Conservation (phyloP, 1,140 invertebrate species). For the Dolichoris vasculosae region DNA sequence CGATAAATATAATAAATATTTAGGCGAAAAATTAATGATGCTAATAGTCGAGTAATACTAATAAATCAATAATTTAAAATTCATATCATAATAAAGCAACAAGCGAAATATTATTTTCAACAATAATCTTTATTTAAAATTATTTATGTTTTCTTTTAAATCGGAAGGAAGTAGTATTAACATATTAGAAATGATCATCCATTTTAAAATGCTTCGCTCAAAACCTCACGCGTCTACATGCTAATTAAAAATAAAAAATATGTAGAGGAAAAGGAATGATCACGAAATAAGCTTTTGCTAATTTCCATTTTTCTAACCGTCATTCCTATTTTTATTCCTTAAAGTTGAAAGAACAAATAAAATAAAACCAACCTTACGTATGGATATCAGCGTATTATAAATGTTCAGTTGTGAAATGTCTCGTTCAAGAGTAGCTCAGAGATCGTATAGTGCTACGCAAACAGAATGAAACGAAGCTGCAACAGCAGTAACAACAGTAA, state of each 20-base stretch:
- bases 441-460: not conserved
- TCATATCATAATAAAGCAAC: not conserved
- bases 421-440: not conserved
- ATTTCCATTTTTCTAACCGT: not conserved
- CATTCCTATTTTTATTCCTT: not conserved
- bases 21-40: too few species aligned
- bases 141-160: slow-evolving; percentile 8
- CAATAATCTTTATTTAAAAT: not conserved
- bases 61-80: slow-evolving; percentile 13
- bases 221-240: not conserved
- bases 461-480: slow-evolving; percentile 12
- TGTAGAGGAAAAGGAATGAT: too few species aligned
- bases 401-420: slow-evolving; percentile 31
- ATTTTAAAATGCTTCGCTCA: slow-evolving; percentile 14
- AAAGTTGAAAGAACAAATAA: not conserved
- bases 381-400: slow-evolving; percentile 25
- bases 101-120: not conserved
- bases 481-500: not conserved
- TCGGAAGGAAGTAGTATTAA: slow-evolving; percentile 21
- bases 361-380: slow-evolving; percentile 15
- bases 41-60: too few species aligned
- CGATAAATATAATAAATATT: not conserved
- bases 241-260: not conserved
- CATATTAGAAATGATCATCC: slow-evolving; percentile 37
- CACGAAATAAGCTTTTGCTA: not conserved